Evolutionary conservation across 1,140 invertebrate species (phyloP).

Genomic region (Drosophila ironensis): DNA sequence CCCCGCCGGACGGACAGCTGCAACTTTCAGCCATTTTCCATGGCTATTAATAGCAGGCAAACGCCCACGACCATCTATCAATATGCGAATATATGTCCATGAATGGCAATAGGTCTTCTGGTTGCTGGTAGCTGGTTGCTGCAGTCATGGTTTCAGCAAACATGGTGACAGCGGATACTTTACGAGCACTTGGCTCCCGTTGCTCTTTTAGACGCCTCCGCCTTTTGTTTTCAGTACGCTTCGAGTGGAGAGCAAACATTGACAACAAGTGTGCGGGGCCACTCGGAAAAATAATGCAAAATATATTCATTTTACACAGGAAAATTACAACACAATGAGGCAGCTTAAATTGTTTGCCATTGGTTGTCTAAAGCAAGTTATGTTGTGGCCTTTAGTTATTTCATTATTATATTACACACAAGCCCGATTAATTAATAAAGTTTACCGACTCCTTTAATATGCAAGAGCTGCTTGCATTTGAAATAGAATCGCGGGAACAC

Average conservation of each 20-base stretch:
- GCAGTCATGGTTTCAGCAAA: constrained; percentile 43
- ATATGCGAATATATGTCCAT: background rate
- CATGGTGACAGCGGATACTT: constrained; percentile 60
- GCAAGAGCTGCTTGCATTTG: no score
- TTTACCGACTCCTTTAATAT: no score
- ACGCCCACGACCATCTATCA: constrained; percentile 4
- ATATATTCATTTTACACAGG: no score
- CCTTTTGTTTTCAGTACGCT: constrained; percentile 19
- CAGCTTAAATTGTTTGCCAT: no score
- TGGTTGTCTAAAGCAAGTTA: no score
- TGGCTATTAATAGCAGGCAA: constrained; percentile 22
- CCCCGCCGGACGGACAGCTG: constrained; percentile 4
- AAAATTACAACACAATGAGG: no score
- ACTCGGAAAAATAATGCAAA: constrained; percentile 3
- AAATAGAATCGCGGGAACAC: no score
- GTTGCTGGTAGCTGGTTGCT: no score
- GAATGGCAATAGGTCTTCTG: constrained; percentile 17
- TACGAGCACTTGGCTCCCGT: constrained; percentile 10
- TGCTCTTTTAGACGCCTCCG: constrained; percentile 13
- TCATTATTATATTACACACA: no score
- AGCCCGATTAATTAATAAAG: no score
- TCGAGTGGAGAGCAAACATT: constrained; percentile 57
- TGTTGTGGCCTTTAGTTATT: no score
- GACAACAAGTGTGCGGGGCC: constrained; percentile 55
- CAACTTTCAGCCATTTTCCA: constrained; percentile 1